Percentiles rank a stretch among this genome's conserved stretches.
phyloP scores from a whole-genome alignment of 2,113 vertebrate genomes.

The Prinia subflava region DNA sequence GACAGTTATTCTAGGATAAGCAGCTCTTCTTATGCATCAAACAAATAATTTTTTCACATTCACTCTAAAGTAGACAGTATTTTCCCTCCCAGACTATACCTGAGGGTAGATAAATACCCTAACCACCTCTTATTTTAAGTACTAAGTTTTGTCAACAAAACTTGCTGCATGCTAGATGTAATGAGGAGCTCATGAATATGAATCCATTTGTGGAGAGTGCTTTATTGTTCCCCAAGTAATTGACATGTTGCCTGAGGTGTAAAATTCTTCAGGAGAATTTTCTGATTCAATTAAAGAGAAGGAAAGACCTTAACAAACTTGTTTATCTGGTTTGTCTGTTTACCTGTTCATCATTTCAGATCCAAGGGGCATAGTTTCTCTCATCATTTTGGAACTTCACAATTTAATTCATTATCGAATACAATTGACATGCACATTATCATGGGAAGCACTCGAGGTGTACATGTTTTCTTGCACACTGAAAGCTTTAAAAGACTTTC shows the following conservation, averaged over 20 bases:
- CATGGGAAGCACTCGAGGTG: background rate
- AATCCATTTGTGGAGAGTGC: background rate
- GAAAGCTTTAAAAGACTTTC: background rate
- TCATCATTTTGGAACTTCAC: background rate
- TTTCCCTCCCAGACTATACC: background rate
- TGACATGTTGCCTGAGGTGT: background rate
- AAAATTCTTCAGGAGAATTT: background rate
- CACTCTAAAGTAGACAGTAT: background rate
- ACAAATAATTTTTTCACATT: background rate
- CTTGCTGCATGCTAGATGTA: background rate
- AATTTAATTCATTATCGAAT: background rate
- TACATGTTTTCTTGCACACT: background rate
- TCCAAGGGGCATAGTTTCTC: background rate
- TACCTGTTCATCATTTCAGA: background rate
- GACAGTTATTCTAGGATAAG: background rate
- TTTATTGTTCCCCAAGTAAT: background rate
- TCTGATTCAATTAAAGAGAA: background rate
- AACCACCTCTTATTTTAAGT: background rate
- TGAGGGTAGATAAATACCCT: background rate
- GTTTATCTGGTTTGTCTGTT: constrained; percentile 11
- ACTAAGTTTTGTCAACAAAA: background rate
- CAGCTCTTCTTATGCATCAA: background rate
- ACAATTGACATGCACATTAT: background rate
- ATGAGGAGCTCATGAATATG: background rate
- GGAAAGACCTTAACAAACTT: background rate